A percentile compares a stretch with the other conserved stretches of the same genome.
Conservation (phyloP, 2,797 vertebrate species). For the Sebastes kiyomatsui region DNA sequence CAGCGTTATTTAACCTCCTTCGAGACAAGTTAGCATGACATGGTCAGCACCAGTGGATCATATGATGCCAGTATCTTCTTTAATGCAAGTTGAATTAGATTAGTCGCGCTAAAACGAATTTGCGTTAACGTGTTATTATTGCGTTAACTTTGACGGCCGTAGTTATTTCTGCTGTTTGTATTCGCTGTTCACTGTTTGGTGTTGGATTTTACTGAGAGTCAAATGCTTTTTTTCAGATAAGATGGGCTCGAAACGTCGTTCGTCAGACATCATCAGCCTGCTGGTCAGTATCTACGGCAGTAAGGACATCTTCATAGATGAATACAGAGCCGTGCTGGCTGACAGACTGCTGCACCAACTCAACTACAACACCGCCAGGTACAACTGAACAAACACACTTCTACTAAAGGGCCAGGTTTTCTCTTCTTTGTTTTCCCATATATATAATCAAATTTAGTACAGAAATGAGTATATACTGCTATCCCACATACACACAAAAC, state of each 20-base stretch:
- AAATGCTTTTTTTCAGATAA: conserved; percentile 82
- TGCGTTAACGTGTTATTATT: too few species aligned
- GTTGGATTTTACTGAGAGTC: background rate
- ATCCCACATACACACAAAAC: too few species aligned
- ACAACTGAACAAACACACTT: background rate
- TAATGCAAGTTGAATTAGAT: too few species aligned
- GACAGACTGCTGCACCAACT: conserved; percentile 94
- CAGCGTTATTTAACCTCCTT: too few species aligned
- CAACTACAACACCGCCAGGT: conserved; percentile 97
- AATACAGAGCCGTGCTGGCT: conserved; percentile 93
- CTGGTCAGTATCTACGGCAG: conserved; percentile 99
- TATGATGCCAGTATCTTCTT: too few species aligned
- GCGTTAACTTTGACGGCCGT: too few species aligned
- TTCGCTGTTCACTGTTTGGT: background rate
- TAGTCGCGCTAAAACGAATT: too few species aligned
- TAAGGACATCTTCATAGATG: conserved; percentile 97
- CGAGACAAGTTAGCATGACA: too few species aligned
- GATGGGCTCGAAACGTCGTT: conserved; percentile 91
- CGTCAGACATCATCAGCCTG: conserved; percentile 97
- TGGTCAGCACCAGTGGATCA: too few species aligned
- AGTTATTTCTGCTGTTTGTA: background rate
- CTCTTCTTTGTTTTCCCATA: too few species aligned
- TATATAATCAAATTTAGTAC: background rate
- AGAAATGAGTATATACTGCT: background rate
- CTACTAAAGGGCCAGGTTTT: too few species aligned